A percentile compares a stretch with the other conserved stretches of the same genome.
Conservation (phyloP, 2,797 vertebrate genomes). For the Odontamblyopus rebecca region DNA sequence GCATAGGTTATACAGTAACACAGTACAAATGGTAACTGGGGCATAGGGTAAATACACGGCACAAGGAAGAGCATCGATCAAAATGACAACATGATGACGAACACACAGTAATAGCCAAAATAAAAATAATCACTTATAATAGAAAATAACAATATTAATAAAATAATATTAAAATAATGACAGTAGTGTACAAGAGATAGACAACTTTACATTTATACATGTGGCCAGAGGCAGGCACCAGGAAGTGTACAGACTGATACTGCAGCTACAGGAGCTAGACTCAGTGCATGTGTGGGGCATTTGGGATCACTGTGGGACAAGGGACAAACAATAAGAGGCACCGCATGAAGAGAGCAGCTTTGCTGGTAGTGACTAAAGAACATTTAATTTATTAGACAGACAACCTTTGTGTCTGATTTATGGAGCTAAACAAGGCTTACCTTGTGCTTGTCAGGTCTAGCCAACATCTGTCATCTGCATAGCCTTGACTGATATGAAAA, state of each 20-base stretch:
- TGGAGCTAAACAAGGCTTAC: constrained; percentile 42
- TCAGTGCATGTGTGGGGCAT: constrained; percentile 63
- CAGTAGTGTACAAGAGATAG: constrained; percentile 80
- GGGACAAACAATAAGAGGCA: constrained; percentile 73
- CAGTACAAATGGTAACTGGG: constrained; percentile 73
- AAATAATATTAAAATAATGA: constrained; percentile 76
- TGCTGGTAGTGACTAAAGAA: constrained; percentile 60
- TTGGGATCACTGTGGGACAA: constrained; percentile 58
- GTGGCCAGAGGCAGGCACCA: constrained; percentile 81
- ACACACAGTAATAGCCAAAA: constrained; percentile 63
- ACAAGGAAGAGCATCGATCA: constrained; percentile 73
- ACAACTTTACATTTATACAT: constrained; percentile 85
- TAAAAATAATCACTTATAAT: constrained; percentile 70
- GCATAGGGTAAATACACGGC: constrained; percentile 72
- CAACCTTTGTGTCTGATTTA: constrained; percentile 32
- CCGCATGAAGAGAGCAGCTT: constrained; percentile 74
- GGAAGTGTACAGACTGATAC: constrained; percentile 75
- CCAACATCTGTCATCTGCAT: constrained; percentile 49
- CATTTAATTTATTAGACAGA: constrained; percentile 43
- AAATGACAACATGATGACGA: constrained; percentile 67
- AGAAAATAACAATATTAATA: constrained; percentile 75
- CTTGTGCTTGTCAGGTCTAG: constrained; percentile 68
- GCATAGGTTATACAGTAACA: constrained; percentile 75
- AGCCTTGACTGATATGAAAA: constrained; percentile 63
- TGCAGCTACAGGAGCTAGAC: constrained; percentile 68